Evolutionary conservation across 2,797 vertebrate genomes (phyloP), one percentile per base, ranked within the genome.

Genomic region (Manis javanica): DNA sequence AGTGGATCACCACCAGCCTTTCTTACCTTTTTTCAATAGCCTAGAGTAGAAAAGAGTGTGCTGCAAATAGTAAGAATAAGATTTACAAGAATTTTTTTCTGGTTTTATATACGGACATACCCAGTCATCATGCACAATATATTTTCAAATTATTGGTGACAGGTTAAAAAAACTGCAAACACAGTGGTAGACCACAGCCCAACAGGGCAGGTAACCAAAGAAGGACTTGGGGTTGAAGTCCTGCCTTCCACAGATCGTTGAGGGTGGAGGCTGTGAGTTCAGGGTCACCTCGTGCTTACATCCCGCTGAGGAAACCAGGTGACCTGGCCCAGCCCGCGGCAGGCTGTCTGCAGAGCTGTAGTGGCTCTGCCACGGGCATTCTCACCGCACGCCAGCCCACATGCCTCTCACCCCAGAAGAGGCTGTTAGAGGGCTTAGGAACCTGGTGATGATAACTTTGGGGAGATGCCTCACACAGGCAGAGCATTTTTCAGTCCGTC

Each of bases 71-170:
- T 69, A 77, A 95, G 49, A 18, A 26, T n/a, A 61, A 7, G 34
- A 37, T 53, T 37, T 21, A 90, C 0, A 83, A 37, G 24, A 21
- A 0, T 39, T 37, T 5, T 49, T 7, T n/a, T 92, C 63, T 5
- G 16, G 16, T 34, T 79, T 78, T 87, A 59, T 24, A 39, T 14
- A 69, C 4, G 49, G 16, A 51, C 5, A 81, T 3, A 77, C 29
- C 18, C 59, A 49, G 19, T 37, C 53, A 82, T 29, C 49, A 85
- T 2, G 3, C 9, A 85, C n/a, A 79, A 1, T 53, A 0, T 10
- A 57, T 34, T 69, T 94, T 93, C 29, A 84, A 95, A 77, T n/a
- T 85, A 66, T 11, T 74, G 23, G 59, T 71, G 66, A 77, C 39
- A 77, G 49, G 16, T 83, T 90, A 63, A 87, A 94, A 68, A 51